Evolutionary conservation across 2,888 invertebrate genomes (phyloP).

Genomic region (Mesopsocus fuscifrons): DNA sequence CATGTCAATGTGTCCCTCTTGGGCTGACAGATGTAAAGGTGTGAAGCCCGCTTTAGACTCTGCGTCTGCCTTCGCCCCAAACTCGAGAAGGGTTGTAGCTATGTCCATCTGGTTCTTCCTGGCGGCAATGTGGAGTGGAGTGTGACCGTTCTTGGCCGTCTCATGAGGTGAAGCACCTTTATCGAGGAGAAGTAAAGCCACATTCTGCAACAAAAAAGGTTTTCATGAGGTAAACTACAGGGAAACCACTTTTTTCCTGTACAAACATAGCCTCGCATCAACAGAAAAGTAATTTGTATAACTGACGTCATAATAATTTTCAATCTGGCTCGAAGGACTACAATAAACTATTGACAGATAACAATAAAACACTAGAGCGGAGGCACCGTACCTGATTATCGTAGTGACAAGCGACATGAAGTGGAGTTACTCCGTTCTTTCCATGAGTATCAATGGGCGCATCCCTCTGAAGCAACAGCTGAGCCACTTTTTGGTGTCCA

Average conservation of each 20-base stretch:
- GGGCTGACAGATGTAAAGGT: constrained; percentile 83
- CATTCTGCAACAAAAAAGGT: constrained; percentile 27
- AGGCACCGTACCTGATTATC: constrained; percentile 71
- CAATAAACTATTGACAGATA: no score
- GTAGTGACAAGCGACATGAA: constrained; percentile 95
- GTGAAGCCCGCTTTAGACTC: constrained; percentile 93
- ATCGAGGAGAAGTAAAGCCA: constrained; percentile 74
- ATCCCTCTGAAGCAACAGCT: constrained; percentile 68
- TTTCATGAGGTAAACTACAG: neutral
- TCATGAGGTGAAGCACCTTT: constrained; percentile 88
- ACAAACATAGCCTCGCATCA: no score
- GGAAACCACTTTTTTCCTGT: neutral
- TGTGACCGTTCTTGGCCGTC: constrained; percentile 93
- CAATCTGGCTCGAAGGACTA: no score
- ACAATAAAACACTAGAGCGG: no score
- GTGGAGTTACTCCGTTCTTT: constrained; percentile 83
- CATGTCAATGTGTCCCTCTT: constrained; percentile 91
- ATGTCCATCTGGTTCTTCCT: constrained; percentile 96
- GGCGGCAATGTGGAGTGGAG: constrained; percentile 93
- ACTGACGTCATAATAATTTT: no score
- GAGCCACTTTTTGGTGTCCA: constrained; percentile 79
- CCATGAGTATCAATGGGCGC: constrained; percentile 82
- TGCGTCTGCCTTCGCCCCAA: constrained; percentile 77
- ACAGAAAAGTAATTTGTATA: no score
- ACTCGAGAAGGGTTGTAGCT: constrained; percentile 81